Percentiles rank a stretch among this genome's conserved stretches.
Evolutionary conservation across 2,888 invertebrate species (phyloP).

Genomic region (Biston betularia): DNA sequence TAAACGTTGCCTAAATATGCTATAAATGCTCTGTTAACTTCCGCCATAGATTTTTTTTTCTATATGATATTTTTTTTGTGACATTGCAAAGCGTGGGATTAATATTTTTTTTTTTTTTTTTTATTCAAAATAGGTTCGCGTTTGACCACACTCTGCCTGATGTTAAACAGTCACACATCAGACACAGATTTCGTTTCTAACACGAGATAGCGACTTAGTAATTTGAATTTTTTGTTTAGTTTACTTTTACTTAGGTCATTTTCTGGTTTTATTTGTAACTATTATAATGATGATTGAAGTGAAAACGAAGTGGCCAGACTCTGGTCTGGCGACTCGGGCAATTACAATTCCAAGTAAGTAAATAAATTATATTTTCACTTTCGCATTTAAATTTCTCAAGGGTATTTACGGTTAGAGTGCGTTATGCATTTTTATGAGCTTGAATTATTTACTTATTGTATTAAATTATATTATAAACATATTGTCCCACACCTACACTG

Average conservation of each 20-base stretch:
- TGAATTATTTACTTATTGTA: slow-evolving; percentile 2
- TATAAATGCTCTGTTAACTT: no score
- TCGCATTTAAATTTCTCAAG: background rate
- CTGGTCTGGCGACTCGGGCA: background rate
- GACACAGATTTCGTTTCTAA: no score
- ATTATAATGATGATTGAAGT: background rate
- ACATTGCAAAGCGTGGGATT: no score
- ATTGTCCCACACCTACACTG: slow-evolving; percentile 19
- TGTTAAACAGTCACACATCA: no score
- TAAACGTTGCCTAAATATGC: no score
- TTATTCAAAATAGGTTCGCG: no score
- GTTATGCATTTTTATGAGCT: slow-evolving; percentile 13
- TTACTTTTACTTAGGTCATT: background rate
- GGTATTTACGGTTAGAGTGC: background rate
- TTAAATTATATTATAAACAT: background rate
- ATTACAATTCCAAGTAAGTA: background rate
- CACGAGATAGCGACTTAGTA: no score
- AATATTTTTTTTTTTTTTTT: no score
- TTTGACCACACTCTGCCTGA: no score
- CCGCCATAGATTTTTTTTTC: no score
- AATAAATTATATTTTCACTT: background rate
- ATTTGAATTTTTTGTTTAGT: slow-evolving; percentile 32
- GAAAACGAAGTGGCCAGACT: background rate
- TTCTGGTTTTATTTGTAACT: background rate
- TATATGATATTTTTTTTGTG: no score